Conservation (phyloP, 37 sponge, comb jelly and placozoan species). For the Spongia lamella region DNA sequence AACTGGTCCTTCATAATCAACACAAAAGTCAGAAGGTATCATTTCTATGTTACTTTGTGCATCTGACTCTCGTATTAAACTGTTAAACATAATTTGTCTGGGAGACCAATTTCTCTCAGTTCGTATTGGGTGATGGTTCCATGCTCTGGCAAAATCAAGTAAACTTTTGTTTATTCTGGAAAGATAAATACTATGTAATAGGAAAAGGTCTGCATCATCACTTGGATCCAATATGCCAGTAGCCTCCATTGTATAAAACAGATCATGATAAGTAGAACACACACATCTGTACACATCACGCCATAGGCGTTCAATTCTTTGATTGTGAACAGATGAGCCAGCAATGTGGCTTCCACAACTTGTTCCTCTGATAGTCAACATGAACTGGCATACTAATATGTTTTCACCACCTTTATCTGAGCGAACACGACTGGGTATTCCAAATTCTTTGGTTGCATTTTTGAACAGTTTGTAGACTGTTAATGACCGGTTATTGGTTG, state of each 20-base stretch:
- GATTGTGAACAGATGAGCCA: constrained; percentile 39
- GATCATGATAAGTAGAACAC: constrained; percentile 23
- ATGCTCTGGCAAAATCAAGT: no score
- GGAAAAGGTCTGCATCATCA: constrained; percentile 15
- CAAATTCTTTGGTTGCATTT: constrained; percentile 14
- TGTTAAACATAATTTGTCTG: no score
- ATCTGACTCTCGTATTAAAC: no score
- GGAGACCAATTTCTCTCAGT: no score
- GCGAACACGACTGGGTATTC: constrained; percentile 28
- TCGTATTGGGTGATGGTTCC: no score
- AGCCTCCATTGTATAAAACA: constrained; percentile 23
- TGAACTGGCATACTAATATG: constrained; percentile 28
- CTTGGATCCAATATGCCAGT: constrained; percentile 20
- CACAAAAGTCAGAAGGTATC: no score
- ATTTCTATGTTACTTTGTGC: no score
- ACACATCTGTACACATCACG: constrained; percentile 56
- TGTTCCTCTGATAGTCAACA: constrained; percentile 29
- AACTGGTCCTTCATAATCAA: no score
- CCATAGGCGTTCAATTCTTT: constrained; percentile 38
- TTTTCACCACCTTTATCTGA: constrained; percentile 49
- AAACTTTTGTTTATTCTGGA: no score
- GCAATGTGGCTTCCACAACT: constrained; percentile 37
- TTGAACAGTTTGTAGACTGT: constrained; percentile 25
- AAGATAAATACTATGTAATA: constrained; percentile 12
- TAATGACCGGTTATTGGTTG: constrained; percentile 32